phyloP scores from a whole-genome alignment of 1,140 invertebrate genomes.

The Littorina saxatilis region DNA sequence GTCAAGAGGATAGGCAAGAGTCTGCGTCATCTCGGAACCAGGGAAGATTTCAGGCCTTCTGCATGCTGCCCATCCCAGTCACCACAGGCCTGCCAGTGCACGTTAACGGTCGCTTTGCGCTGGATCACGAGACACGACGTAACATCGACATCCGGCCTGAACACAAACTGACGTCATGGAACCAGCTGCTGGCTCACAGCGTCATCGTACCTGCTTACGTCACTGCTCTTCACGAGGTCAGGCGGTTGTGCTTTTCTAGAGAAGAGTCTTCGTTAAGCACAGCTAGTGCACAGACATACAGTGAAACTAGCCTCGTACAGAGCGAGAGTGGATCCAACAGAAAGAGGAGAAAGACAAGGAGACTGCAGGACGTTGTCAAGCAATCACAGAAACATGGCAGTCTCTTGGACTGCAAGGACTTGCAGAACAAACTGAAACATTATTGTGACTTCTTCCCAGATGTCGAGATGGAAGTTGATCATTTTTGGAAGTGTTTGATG shows the following conservation, averaged over 20 bases:
- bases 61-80: conserved; percentile 69
- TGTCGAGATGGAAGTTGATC: background rate
- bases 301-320: too few relatives aligned
- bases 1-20: too few relatives aligned
- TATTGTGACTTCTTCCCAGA: conserved; percentile 12
- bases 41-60: conserved; percentile 61
- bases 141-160: conserved; percentile 56
- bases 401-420: background rate
- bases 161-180: conserved; percentile 58
- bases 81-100: conserved; percentile 70
- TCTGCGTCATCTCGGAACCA: too few relatives aligned
- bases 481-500: conserved; percentile 14
- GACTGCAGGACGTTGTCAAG: background rate
- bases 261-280: too few relatives aligned
- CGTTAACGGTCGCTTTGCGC: conserved; percentile 71
- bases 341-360: background rate
- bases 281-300: too few relatives aligned
- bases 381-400: background rate
- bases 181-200: conserved; percentile 50
- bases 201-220: conserved; percentile 61
- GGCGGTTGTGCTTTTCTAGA: background rate
- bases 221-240: conserved; percentile 29
- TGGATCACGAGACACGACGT: conserved; percentile 68
- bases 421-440: background rate
- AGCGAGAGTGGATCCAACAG: background rate